Base-by-base conservation (phyloP, 2,888 invertebrate genomes). In the Eumacrocentrus americanus region DNA sequence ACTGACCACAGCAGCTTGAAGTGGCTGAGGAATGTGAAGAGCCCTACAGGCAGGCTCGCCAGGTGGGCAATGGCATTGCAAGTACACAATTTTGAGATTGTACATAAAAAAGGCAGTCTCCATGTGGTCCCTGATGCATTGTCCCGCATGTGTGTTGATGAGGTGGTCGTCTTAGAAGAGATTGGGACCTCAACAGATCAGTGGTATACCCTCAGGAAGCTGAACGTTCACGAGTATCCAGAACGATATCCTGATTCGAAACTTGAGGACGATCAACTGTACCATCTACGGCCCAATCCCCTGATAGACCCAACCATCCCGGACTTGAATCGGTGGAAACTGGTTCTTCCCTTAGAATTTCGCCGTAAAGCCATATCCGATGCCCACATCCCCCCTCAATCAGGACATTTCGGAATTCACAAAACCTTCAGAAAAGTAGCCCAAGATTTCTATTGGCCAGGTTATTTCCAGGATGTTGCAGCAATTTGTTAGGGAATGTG, bases 381-480 rank as follows among this genome's bases (percentile, higher is more conserved):
- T 6, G 25, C 9, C 11, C 57, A 50, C n/a, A n/a, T 11, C 3
- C 22, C 25, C 1, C 56, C 56, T 22, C 48, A 62, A 12, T 62
- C 68, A 0, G 71, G 64, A 2, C 72, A 70, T 46, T 44, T 64
- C 1, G 72, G 72, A 0, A 46, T 66, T 1, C 47, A 53, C 6
- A 68, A 67, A 46, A 71, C 68, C 0, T 58, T 58, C n/a, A n/a
- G n/a, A n/a, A n/a, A n/a, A n/a, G n/a, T n/a, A n/a, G n/a, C n/a
- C n/a, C n/a, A n/a, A n/a, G n/a, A n/a, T n/a, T n/a, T n/a, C n/a
- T n/a, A n/a, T n/a, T n/a, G n/a, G n/a, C n/a, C n/a, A n/a, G n/a
- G 57, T 2, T 61, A 67, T 64, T 42, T 52, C 2, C 37, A 54
- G 1, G 67, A 70, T 4, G 65, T 71, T 0, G 46, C 34, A 1